A percentile compares a stretch with the other conserved stretches of the same genome.
phyloP scores from a whole-genome alignment of 2,888 invertebrate genomes.

The Phanerotoma sp. region DNA sequence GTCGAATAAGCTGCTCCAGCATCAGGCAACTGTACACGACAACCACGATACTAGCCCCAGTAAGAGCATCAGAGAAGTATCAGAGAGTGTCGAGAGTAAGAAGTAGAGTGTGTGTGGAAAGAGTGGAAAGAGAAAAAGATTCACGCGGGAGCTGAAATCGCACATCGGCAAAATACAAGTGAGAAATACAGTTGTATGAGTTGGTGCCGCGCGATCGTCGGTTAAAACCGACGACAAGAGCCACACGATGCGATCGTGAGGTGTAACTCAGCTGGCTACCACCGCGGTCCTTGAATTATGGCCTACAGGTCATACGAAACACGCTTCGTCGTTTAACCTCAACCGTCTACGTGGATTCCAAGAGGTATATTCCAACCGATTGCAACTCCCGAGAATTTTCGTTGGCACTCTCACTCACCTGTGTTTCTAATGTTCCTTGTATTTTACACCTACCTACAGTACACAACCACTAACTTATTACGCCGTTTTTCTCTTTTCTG shows the following conservation, averaged over 20 bases:
- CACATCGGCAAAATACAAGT: constrained; percentile 13
- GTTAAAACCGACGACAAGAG: constrained; percentile 24
- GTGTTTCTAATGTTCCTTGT: background rate
- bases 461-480: too few relatives aligned
- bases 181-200: constrained; percentile 19
- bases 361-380: constrained; percentile 9
- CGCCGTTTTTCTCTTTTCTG: background rate
- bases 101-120: too few relatives aligned
- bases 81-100: background rate
- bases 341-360: constrained; percentile 33
- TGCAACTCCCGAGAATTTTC: constrained; percentile 8
- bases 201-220: constrained; percentile 4
- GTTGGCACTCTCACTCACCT: constrained; percentile 8
- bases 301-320: constrained; percentile 53
- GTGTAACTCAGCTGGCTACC: constrained; percentile 41
- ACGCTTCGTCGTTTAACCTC: constrained; percentile 56
- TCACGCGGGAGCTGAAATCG: constrained; percentile 11
- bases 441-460: too few relatives aligned
- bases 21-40: background rate
- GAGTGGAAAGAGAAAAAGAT: background rate
- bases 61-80: background rate
- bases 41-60: too few relatives aligned
- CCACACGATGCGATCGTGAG: constrained; percentile 46
- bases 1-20: constrained; percentile 1
- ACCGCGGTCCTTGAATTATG: constrained; percentile 47